Conservation (phyloP, 2,888 invertebrate genomes). For the Zaprionus bogoriensis region DNA sequence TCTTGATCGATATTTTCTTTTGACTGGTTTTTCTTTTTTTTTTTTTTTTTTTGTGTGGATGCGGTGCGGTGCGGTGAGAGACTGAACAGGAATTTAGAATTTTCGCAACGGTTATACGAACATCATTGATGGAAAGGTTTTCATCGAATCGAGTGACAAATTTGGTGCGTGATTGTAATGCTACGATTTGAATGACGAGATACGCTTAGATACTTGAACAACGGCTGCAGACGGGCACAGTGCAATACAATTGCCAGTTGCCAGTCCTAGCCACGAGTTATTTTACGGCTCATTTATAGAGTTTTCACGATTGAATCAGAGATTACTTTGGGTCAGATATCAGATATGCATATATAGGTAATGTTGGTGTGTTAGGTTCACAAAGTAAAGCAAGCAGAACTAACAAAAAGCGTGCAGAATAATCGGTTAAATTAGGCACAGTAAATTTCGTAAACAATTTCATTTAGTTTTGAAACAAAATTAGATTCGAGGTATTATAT, state of each 20-base stretch:
- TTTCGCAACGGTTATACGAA: slow-evolving; percentile 40
- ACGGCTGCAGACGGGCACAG: slow-evolving; percentile 19
- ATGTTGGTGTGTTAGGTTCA: not conserved
- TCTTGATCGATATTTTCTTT: slow-evolving; percentile 5
- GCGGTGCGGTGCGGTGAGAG: slow-evolving; percentile 31
- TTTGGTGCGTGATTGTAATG: slow-evolving; percentile 14
- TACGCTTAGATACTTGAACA: slow-evolving; percentile 5
- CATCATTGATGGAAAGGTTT: slow-evolving; percentile 19
- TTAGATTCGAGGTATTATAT: not conserved
- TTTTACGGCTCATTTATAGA: slow-evolving; percentile 50
- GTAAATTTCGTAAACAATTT: too few species aligned
- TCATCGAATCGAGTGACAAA: slow-evolving; percentile 1
- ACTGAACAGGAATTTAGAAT: slow-evolving; percentile 8
- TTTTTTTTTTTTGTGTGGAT: not conserved
- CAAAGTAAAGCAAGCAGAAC: slow-evolving; percentile 16
- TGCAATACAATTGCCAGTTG: not conserved
- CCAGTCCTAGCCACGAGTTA: not conserved
- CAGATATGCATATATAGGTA: not conserved
- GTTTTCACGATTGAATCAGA: slow-evolving; percentile 38
- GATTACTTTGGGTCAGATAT: too few species aligned
- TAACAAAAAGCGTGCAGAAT: slow-evolving; percentile 37
- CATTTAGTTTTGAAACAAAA: not conserved
- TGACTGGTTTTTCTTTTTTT: not conserved
- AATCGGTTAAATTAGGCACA: not conserved
- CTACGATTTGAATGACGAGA: not conserved